These are phyloP conservation scores for Aleiodes leptofemur DNA, from an alignment of 2,888 invertebrate species.

Conservation along the genomic window DNA sequence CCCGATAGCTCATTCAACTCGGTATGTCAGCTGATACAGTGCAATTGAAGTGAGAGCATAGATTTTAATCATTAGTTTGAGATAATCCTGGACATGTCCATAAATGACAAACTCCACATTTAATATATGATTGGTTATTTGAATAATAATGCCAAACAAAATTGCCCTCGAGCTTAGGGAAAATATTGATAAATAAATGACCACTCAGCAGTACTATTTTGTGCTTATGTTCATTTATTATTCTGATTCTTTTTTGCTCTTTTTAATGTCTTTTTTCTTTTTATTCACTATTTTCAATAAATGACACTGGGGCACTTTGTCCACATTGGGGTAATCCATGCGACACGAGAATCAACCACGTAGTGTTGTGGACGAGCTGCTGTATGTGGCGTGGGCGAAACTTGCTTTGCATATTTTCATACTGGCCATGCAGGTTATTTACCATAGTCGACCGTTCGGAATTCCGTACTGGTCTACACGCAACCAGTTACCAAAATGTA, in stretches of 20 bases:
- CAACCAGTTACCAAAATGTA: slow-evolving; percentile 19
- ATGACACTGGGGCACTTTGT: slow-evolving; percentile 18
- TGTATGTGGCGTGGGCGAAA: slow-evolving; percentile 24
- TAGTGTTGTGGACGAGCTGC: neutral
- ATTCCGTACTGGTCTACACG: slow-evolving; percentile 15
- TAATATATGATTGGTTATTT: slow-evolving; percentile 14
- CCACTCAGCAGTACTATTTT: slow-evolving; percentile 15
- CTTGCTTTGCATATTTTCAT: slow-evolving; percentile 39
- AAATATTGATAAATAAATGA: slow-evolving; percentile 35
- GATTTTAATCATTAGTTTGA: neutral
- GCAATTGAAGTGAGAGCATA: neutral
- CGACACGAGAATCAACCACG: slow-evolving; percentile 23
- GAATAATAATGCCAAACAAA: slow-evolving; percentile 21
- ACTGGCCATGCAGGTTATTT: slow-evolving; percentile 30
- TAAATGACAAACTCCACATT: slow-evolving; percentile 9
- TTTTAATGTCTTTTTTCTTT: no score
- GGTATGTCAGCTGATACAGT: neutral
- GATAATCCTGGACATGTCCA: neutral
- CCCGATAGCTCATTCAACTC: no score
- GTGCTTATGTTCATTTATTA: slow-evolving; percentile 16
- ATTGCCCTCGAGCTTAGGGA: slow-evolving; percentile 12
- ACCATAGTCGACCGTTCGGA: slow-evolving; percentile 30
- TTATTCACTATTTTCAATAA: neutral
- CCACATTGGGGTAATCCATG: slow-evolving; percentile 29
- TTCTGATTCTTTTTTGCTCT: no score